Conservation (phyloP, 2,888 invertebrate genomes). For the Apoda limacodes region DNA sequence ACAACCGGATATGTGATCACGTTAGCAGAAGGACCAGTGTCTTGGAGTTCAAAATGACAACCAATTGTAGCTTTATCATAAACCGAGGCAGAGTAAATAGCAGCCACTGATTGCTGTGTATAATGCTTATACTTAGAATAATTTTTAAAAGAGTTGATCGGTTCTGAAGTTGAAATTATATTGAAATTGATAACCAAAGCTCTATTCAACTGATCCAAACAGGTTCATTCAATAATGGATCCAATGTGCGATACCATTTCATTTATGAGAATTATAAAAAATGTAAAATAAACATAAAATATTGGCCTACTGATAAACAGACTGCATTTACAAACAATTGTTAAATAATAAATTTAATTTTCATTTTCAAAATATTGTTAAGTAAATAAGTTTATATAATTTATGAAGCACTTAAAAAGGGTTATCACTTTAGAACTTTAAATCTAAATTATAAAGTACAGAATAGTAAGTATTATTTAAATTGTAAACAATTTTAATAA, state of each 20-base stretch:
- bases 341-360: conserved; percentile 4
- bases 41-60: conserved; percentile 25
- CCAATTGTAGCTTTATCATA: conserved; percentile 23
- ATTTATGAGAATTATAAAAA: conserved; percentile 8
- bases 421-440: not conserved
- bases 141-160: conserved; percentile 1
- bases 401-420: not conserved
- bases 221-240: conserved; percentile 7
- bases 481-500: not conserved
- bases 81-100: conserved; percentile 26
- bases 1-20: conserved; percentile 22
- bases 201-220: conserved; percentile 6
- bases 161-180: not conserved
- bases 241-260: conserved; percentile 5
- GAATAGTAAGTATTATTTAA: not conserved
- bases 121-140: conserved; percentile 11
- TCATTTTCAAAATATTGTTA: not conserved
- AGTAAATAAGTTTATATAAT: not conserved
- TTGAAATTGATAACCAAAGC: conserved; percentile 8
- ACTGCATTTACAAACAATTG: conserved; percentile 9
- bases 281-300: conserved; percentile 4
- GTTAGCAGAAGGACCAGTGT: conserved; percentile 19
- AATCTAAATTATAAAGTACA: not conserved
- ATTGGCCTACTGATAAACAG: conserved; percentile 7
- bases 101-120: conserved; percentile 21